Percentiles rank a stretch among this genome's conserved stretches.
Conservation (phyloP, 2,113 vertebrate species). For the Danionella cerebrum region DNA sequence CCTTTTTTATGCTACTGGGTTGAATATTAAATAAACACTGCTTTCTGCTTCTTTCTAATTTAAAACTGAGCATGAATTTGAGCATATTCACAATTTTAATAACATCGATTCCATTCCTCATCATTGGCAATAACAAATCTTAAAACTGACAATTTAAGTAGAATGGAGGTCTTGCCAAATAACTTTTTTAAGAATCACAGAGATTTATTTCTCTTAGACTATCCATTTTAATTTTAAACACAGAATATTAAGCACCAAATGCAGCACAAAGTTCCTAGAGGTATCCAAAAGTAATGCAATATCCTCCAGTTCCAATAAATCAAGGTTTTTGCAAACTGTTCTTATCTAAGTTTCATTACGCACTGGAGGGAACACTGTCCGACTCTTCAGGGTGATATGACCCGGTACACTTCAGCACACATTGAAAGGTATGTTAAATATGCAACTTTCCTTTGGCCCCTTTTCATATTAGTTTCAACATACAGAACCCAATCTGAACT, state of each 20-base stretch:
- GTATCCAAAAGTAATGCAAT: conserved; percentile 10
- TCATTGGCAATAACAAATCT: not conserved
- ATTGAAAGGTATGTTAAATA: not conserved
- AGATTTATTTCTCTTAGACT: no score
- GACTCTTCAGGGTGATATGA: not conserved
- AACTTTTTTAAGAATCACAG: no score
- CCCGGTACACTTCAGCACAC: not conserved
- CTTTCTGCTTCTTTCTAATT: not conserved
- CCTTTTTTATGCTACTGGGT: no score
- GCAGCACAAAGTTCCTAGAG: not conserved
- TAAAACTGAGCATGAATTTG: not conserved
- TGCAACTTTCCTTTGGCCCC: not conserved
- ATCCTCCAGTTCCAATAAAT: conserved; percentile 20
- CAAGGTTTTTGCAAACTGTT: not conserved
- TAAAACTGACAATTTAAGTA: not conserved
- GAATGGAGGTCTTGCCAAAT: not conserved
- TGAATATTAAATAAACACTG: no score
- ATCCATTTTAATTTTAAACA: not conserved
- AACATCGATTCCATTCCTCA: not conserved
- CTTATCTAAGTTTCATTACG: conserved; percentile 19
- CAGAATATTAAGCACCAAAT: not conserved
- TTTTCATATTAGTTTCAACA: not conserved
- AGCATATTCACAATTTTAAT: not conserved
- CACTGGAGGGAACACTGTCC: not conserved
- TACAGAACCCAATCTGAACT: not conserved